Conservation (phyloP, 2,113 vertebrate species). For the Chaetura pelagica region DNA sequence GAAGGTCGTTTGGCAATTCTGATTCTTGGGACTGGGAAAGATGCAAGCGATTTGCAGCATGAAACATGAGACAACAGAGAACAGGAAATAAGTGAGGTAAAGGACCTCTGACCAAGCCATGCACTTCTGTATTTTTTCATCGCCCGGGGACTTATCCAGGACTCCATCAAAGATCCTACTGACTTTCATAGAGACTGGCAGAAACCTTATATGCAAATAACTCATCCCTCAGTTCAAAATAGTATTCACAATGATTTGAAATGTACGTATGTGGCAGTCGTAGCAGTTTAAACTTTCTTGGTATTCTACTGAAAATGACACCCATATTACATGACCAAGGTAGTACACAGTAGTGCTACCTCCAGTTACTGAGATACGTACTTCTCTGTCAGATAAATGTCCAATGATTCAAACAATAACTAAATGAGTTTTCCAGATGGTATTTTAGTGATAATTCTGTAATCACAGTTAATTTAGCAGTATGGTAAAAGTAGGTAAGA, state of each 20-base stretch:
- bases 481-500: background rate
- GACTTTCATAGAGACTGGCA: background rate
- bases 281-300: background rate
- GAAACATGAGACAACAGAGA: background rate
- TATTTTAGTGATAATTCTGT: background rate
- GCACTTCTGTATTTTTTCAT: background rate
- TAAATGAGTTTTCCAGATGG: background rate
- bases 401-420: background rate
- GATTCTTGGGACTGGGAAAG: background rate
- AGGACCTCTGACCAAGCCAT: background rate
- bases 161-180: background rate
- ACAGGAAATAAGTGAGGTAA: background rate
- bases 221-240: background rate
- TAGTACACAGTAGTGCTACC: background rate
- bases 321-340: fast-evolving
- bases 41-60: background rate
- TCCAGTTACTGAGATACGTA: background rate
- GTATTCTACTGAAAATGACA: background rate
- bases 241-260: background rate
- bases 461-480: background rate
- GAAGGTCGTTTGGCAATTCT: background rate
- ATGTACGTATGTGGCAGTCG: background rate
- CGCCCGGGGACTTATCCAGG: background rate
- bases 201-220: background rate
- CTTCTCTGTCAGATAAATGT: background rate